These are phyloP conservation scores for Cecropterus lyciades DNA, from an alignment of 1,140 invertebrate species.

Conservation along the genomic window DNA sequence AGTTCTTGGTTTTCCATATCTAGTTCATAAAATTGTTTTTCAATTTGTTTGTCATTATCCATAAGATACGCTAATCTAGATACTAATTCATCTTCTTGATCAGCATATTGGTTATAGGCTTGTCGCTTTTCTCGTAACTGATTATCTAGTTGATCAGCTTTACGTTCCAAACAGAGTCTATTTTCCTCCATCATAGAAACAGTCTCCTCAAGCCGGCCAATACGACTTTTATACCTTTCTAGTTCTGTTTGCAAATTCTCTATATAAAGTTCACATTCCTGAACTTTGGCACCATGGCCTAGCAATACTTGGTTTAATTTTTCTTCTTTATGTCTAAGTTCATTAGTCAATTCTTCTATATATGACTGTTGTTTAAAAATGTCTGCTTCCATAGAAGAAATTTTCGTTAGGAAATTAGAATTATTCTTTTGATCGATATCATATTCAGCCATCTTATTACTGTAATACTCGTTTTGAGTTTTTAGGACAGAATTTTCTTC, in stretches of 20 bases:
- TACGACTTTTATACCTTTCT: conserved; percentile 85
- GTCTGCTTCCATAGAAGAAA: conserved; percentile 73
- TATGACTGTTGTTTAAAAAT: conserved; percentile 69
- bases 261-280: conserved; percentile 89
- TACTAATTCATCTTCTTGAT: conserved; percentile 84
- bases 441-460: conserved; percentile 72
- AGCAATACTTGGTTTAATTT: conserved; percentile 66
- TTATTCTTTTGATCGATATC: conserved; percentile 77
- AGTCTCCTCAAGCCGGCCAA: conserved; percentile 86
- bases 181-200: conserved; percentile 84
- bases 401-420: conserved; percentile 69
- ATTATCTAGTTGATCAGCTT: conserved; percentile 82
- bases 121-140: conserved; percentile 84
- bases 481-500: conserved; percentile 69
- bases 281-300: conserved; percentile 87
- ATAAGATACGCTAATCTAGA: conserved; percentile 82
- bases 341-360: conserved; percentile 60
- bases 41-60: conserved; percentile 85
- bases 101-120: conserved; percentile 82
- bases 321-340: conserved; percentile 64
- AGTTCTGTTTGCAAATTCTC: conserved; percentile 89
- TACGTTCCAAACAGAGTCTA: conserved; percentile 83
- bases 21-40: conserved; percentile 83
- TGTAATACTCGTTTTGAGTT: conserved; percentile 60
- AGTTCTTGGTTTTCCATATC: conserved; percentile 85